Conservation (phyloP, 2,797 vertebrate genomes). For the Melopsittacus undulatus region DNA sequence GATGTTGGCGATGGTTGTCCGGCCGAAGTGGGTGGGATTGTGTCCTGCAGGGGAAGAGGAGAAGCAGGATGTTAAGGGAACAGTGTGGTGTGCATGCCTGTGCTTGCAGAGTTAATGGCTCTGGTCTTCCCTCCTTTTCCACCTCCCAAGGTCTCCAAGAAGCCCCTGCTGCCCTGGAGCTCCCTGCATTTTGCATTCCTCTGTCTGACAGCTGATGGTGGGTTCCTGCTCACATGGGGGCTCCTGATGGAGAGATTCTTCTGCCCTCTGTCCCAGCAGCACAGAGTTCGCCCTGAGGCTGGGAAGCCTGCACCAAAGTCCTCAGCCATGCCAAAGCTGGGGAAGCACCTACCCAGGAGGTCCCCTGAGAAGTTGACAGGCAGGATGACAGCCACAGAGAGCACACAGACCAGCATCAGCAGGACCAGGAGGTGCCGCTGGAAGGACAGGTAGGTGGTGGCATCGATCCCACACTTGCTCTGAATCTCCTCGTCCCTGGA, state of each 20-base stretch:
- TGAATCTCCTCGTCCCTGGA: conserved; percentile 93
- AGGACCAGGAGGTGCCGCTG: conserved; percentile 94
- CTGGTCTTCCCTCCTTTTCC: not conserved
- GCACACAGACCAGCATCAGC: conserved; percentile 88
- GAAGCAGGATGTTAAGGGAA: not conserved
- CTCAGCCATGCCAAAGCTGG: not conserved
- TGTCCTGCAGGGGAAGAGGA: conserved; percentile 80
- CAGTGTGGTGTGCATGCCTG: rapidly evolving
- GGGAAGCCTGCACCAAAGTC: not conserved
- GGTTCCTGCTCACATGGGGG: not conserved
- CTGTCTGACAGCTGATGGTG: not conserved
- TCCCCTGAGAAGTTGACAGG: conserved; percentile 94
- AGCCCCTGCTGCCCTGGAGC: not conserved
- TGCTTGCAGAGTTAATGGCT: not conserved
- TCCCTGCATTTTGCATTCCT: not conserved
- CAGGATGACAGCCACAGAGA: conserved; percentile 93
- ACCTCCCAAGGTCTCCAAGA: not conserved
- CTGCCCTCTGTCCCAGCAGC: not conserved
- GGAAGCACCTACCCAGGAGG: conserved; percentile 85
- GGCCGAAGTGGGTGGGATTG: conserved; percentile 90
- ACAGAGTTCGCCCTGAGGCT: not conserved
- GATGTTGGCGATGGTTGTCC: conserved; percentile 94
- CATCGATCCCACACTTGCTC: conserved; percentile 93
- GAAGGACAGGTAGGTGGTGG: conserved; percentile 94
- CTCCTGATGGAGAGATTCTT: not conserved